Evolutionary conservation across 2,888 invertebrate genomes (phyloP).

Genomic region (Oligia fasciuncula): DNA sequence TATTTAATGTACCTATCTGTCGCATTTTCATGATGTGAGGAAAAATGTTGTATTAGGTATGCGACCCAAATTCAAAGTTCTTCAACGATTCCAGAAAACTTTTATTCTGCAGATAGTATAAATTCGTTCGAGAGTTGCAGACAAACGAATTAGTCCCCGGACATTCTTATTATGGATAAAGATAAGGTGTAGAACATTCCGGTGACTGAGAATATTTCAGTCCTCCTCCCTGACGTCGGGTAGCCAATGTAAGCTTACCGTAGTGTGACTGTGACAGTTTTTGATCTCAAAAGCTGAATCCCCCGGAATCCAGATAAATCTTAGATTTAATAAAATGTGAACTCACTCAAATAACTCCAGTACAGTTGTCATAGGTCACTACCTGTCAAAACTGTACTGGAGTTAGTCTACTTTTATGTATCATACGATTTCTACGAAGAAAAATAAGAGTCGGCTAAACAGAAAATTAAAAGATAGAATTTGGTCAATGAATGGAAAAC

Average conservation of each 20-base stretch:
- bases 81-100: conserved; percentile 9
- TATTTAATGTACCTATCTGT: conserved; percentile 29
- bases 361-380: neutral
- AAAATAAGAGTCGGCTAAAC: neutral
- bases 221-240: neutral
- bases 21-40: conserved; percentile 14
- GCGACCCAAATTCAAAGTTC: conserved; percentile 36
- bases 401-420: neutral
- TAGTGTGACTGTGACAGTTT: conserved; percentile 38
- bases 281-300: conserved; percentile 23
- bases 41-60: conserved; percentile 19
- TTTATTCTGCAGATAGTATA: conserved; percentile 36
- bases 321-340: conserved; percentile 27
- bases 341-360: neutral
- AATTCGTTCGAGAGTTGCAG: conserved; percentile 40
- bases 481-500: neutral
- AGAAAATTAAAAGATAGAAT: conserved; percentile 1
- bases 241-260: conserved; percentile 33
- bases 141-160: conserved; percentile 32
- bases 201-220: conserved; percentile 25
- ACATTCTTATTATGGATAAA: conserved; percentile 37
- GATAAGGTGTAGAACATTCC: conserved; percentile 13
- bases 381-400: neutral
- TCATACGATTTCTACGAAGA: neutral
- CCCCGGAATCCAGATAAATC: neutral